These are phyloP conservation scores for Pecten maximus DNA, from an alignment of 2,888 invertebrate species.

Conservation along the genomic window DNA sequence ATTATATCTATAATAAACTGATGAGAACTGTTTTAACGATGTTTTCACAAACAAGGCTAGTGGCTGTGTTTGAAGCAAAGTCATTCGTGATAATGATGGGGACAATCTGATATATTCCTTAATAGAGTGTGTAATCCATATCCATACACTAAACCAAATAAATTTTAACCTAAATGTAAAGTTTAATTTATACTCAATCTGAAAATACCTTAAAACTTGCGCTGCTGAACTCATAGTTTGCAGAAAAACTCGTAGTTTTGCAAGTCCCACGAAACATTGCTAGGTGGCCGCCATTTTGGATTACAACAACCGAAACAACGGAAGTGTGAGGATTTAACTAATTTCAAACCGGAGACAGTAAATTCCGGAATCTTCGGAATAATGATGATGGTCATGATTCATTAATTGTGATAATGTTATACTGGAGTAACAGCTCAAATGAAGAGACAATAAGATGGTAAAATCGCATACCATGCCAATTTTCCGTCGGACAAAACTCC, in stretches of 20 bases:
- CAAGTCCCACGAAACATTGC: slow-evolving; percentile 59
- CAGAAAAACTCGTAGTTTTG: slow-evolving; percentile 64
- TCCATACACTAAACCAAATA: background rate
- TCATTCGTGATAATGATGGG: background rate
- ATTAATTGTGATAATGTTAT: no score
- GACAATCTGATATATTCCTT: background rate
- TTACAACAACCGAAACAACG: slow-evolving; percentile 35
- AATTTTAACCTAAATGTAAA: background rate
- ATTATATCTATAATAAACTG: no score
- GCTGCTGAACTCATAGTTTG: slow-evolving; percentile 72
- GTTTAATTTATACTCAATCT: background rate
- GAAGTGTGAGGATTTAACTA: background rate
- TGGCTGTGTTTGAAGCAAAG: slow-evolving; percentile 27
- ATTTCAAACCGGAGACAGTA: background rate
- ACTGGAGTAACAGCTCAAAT: no score
- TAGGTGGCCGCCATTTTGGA: slow-evolving; percentile 69
- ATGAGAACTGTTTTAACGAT: no score
- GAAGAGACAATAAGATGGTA: no score
- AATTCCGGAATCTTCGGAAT: background rate
- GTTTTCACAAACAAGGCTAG: no score
- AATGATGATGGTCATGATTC: no score
- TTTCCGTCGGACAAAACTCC: no score
- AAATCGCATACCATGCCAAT: no score
- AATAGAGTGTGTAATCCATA: background rate
- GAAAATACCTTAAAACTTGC: slow-evolving; percentile 68